Base-by-base conservation (phyloP, 2,888 invertebrate genomes). In the Pristionchus maxplancki region DNA sequence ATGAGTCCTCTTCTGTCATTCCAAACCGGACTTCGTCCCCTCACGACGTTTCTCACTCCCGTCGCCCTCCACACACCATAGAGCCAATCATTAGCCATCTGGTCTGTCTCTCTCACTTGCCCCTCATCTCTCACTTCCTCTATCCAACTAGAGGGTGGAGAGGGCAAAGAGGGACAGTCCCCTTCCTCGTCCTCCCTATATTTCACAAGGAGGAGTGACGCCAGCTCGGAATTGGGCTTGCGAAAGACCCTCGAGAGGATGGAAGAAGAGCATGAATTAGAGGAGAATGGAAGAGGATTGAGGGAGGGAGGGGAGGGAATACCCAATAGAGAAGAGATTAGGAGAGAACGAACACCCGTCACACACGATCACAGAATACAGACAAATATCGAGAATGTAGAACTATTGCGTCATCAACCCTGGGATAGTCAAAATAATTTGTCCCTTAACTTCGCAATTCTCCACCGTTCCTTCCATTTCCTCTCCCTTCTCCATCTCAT, bases 301-400 rank as follows among this genome's bases (percentile, higher is more conserved):
- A 11, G 87, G 88, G 87, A 87, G 53, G 50, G 48, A 34, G 28
- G 58, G 71, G 58, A 15, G 31, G 86, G n/a, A 34, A 78, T 48
- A 78, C 31, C 64, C 44, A 48, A 48, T 40, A 67, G 28, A 74
- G 62, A 31, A 88, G 88, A 86, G 78, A 86, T 71, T 48, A 86
- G 28, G 15, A 1, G 8, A 83, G 53, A 83, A 6, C 40, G 83
- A 83, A 53, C 58, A 58, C 58, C 83, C 20, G n/a, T 31, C n/a
- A 24, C 83, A 13, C 28, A 24, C 9, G 24, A 74, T 74, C 2
- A 67, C 13, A 34, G n/a, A 0, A 58, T 58, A 24, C 1, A 58
- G n/a, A 24, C 24, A n/a, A n/a, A 58, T 2, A 58, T 24, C 58
- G 58, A 58, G 24, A 24, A 24, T 58, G n/a, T 9, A 11, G 44